phyloP scores from a whole-genome alignment of 2,888 invertebrate species.

The Pharmacophagus antenor region DNA sequence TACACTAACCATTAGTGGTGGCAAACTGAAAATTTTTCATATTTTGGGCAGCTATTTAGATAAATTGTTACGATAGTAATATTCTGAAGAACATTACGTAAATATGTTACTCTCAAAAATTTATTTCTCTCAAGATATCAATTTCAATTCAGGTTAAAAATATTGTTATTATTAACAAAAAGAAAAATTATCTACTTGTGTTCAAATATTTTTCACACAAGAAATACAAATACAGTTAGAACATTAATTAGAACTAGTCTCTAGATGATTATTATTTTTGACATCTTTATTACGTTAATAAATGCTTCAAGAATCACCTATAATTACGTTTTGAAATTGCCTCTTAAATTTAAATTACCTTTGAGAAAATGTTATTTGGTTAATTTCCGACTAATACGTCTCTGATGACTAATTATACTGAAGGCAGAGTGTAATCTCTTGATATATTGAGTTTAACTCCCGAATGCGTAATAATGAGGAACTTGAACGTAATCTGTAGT shows the following conservation, averaged over 20 bases:
- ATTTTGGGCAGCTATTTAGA: slow-evolving; percentile 20
- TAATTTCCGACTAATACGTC: slow-evolving; percentile 21
- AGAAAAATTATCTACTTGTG: neutral
- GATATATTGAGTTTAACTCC: slow-evolving; percentile 16
- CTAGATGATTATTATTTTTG: neutral
- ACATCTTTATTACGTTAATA: neutral
- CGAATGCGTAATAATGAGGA: slow-evolving; percentile 13
- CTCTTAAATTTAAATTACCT: slow-evolving; percentile 1
- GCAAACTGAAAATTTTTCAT: slow-evolving; percentile 22
- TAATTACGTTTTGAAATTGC: neutral
- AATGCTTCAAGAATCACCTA: neutral
- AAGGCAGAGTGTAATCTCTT: slow-evolving; percentile 11
- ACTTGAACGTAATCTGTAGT: slow-evolving; percentile 5
- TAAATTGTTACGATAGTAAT: slow-evolving; percentile 22
- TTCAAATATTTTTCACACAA: no score
- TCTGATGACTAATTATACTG: slow-evolving; percentile 6
- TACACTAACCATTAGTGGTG: slow-evolving; percentile 2
- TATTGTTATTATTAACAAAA: neutral
- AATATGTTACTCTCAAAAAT: slow-evolving; percentile 45
- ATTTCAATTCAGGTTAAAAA: slow-evolving; percentile 2
- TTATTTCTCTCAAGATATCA: slow-evolving; percentile 20
- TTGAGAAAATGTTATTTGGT: slow-evolving; percentile 11
- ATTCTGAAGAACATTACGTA: slow-evolving; percentile 53
- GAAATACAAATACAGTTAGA: no score
- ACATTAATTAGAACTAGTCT: no score